Evolutionary conservation across 23 tunicate genomes (phyloP).

Genomic region (Styela plicata): DNA sequence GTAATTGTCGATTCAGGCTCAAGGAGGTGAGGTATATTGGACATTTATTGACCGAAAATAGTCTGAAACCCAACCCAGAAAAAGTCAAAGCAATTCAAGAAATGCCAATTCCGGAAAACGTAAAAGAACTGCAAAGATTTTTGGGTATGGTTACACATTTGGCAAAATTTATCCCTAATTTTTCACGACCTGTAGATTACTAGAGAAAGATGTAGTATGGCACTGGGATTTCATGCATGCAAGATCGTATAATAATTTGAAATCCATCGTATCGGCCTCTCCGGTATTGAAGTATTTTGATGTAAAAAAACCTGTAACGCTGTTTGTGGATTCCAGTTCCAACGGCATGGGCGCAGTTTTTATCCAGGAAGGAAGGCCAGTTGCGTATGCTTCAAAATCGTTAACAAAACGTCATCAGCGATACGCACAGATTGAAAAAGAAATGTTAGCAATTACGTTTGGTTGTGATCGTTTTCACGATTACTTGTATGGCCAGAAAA

Average conservation of each 20-base stretch:
- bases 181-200: background rate
- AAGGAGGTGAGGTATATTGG: background rate
- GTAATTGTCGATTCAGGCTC: background rate
- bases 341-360: background rate
- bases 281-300: background rate
- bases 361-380: background rate
- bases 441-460: background rate
- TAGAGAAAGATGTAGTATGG: background rate
- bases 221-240: background rate
- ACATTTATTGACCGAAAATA: background rate
- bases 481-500: background rate
- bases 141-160: background rate
- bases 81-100: background rate
- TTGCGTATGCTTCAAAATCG: background rate
- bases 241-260: background rate
- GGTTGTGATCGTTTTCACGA: background rate
- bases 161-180: background rate
- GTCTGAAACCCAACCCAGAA: background rate
- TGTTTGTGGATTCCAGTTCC: background rate
- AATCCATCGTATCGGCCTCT: background rate
- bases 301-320: background rate
- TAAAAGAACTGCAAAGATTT: background rate
- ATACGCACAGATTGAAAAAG: background rate
- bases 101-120: background rate
- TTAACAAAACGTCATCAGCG: background rate